phyloP scores from a whole-genome alignment of 2,888 invertebrate genomes.

The Mimumesa dahlbomi region DNA sequence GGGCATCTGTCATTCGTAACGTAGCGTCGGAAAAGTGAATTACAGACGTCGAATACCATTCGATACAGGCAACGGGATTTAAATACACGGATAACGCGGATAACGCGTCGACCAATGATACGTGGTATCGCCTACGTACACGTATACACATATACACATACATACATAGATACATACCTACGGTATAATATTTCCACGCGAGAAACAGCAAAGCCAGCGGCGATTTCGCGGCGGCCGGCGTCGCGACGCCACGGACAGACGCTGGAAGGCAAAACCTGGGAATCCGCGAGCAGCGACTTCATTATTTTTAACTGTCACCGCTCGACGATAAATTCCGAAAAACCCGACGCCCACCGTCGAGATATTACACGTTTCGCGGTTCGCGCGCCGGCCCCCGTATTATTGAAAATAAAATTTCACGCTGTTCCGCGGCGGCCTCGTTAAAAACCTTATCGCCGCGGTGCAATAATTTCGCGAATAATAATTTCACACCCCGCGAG shows the following conservation, averaged over 20 bases:
- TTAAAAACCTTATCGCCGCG: constrained; percentile 28
- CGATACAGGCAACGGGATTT: constrained; percentile 19
- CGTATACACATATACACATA: too few relatives aligned
- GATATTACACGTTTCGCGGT: constrained; percentile 51
- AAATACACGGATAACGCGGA: constrained; percentile 25
- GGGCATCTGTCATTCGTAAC: background rate
- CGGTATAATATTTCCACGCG: background rate
- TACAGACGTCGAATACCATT: constrained; percentile 4
- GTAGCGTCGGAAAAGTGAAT: constrained; percentile 17
- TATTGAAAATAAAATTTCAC: constrained; percentile 39
- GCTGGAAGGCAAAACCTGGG: constrained; percentile 1
- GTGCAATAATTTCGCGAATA: constrained; percentile 1
- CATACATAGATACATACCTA: too few relatives aligned
- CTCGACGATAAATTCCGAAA: constrained; percentile 41
- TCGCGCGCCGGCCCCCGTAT: constrained; percentile 11
- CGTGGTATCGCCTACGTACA: background rate
- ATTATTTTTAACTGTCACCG: constrained; percentile 50
- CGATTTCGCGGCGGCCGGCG: constrained; percentile 6
- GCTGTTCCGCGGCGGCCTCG: constrained; percentile 4
- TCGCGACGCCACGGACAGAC: too few relatives aligned
- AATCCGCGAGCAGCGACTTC: constrained; percentile 37
- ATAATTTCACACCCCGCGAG: too few relatives aligned
- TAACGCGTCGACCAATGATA: background rate
- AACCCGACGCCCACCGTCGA: constrained; percentile 29
- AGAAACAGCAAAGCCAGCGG: constrained; percentile 3